A percentile compares a stretch with the other conserved stretches of the same genome.
Conservation (phyloP, 1,140 invertebrate species). For the Aporrectodea caliginosa region DNA sequence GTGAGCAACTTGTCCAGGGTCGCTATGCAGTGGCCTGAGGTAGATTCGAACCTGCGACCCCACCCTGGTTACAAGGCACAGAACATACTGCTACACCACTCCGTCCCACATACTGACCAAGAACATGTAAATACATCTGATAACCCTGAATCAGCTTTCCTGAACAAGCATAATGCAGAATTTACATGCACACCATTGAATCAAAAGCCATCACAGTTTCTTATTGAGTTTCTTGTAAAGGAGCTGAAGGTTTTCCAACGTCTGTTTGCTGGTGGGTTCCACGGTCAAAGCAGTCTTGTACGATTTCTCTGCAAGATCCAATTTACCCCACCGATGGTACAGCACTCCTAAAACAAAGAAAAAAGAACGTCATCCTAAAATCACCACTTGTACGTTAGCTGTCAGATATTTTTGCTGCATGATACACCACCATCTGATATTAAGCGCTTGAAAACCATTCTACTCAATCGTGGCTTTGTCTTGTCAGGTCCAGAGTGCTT, state of each 20-base stretch:
- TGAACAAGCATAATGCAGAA: too few species aligned
- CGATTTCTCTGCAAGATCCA: conserved; percentile 66
- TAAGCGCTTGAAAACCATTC: not conserved
- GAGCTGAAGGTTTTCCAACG: conserved; percentile 62
- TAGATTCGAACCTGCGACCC: too few species aligned
- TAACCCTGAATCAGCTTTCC: too few species aligned
- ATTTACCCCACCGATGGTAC: conserved; percentile 87
- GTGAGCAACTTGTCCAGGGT: too few species aligned
- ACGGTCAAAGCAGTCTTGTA: conserved; percentile 73
- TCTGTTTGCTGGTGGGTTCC: conserved; percentile 59
- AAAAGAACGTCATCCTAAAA: conserved; percentile 20
- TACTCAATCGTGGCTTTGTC: not conserved
- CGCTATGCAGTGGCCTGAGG: too few species aligned
- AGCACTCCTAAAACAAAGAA: conserved; percentile 69
- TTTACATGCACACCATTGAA: too few species aligned
- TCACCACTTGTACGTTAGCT: not conserved
- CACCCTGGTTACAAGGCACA: too few species aligned
- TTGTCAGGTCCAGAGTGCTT: not conserved
- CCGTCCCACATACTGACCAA: too few species aligned
- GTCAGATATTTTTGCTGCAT: not conserved
- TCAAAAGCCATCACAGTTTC: too few species aligned
- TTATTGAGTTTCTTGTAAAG: conserved; percentile 37
- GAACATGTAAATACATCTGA: too few species aligned
- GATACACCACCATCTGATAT: not conserved
- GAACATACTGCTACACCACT: too few species aligned